Evolutionary conservation across 92 coral and sea anemone species (phyloP).

Genomic region (Zoanthus solanderi): DNA sequence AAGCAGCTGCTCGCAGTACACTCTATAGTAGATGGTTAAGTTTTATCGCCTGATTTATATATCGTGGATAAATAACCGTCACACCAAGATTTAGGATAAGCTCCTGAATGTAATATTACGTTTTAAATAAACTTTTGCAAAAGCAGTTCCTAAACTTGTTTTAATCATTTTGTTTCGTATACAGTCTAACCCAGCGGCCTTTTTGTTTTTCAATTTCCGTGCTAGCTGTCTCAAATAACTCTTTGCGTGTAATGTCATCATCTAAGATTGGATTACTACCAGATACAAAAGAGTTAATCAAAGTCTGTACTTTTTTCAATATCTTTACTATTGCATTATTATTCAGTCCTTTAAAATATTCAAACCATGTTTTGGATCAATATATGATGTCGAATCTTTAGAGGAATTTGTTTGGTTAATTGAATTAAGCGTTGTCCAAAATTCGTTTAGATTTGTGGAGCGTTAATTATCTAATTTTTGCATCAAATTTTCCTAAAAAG

Average conservation of each 20-base stretch:
- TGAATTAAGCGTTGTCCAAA: background rate
- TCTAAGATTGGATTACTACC: conserved; percentile 12
- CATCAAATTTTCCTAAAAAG: background rate
- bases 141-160: background rate
- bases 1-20: background rate
- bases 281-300: conserved; percentile 8
- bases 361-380: conserved; percentile 3
- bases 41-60: background rate
- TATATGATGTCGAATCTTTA: conserved; percentile 6
- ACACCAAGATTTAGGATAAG: background rate
- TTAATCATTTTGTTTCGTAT: conserved; percentile 7
- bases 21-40: background rate
- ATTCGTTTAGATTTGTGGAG: background rate
- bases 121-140: background rate
- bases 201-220: background rate
- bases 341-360: conserved; percentile 6
- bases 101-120: background rate
- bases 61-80: background rate
- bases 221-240: background rate
- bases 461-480: background rate
- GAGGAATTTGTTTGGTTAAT: background rate
- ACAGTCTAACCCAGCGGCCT: conserved; percentile 7
- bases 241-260: background rate
- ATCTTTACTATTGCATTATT: conserved; percentile 2
- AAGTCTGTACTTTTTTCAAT: conserved; percentile 7